Evolutionary conservation across 2,888 invertebrate species (phyloP).

Genomic region (Anthrax anthrax): DNA sequence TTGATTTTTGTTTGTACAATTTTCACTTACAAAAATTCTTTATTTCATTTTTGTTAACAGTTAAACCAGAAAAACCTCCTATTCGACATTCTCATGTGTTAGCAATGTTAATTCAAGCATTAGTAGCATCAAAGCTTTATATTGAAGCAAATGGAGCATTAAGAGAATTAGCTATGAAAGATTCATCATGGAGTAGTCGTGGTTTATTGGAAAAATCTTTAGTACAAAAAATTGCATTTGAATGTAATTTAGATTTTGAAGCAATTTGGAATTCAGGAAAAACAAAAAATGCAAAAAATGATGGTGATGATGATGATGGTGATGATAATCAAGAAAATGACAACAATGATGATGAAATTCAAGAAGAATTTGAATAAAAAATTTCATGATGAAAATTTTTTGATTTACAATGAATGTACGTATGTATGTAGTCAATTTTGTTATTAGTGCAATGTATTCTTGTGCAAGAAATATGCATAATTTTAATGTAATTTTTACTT

Average conservation of each 20-base stretch:
- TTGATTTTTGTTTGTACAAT: too few species aligned
- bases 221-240: slow-evolving; percentile 29
- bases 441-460: too few species aligned
- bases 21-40: too few species aligned
- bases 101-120: slow-evolving; percentile 27
- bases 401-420: too few species aligned
- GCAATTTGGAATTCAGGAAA: slow-evolving; percentile 29
- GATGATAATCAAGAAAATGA: not conserved
- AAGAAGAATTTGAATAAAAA: slow-evolving; percentile 12
- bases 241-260: slow-evolving; percentile 32
- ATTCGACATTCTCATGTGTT: slow-evolving; percentile 30
- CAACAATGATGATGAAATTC: slow-evolving; percentile 13
- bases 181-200: slow-evolving; percentile 27
- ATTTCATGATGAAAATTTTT: too few species aligned
- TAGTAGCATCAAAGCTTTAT: slow-evolving; percentile 27
- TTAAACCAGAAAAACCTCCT: slow-evolving; percentile 31
- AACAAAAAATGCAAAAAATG: not conserved
- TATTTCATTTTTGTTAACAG: slow-evolving; percentile 14
- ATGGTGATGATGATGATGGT: not conserved
- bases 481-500: too few species aligned
- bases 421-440: too few species aligned
- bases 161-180: slow-evolving; percentile 28
- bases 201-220: slow-evolving; percentile 25
- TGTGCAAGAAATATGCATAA: too few species aligned
- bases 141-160: slow-evolving; percentile 28